These are phyloP conservation scores for Myrmecophaga tridactyla DNA, from an alignment of 2,113 vertebrate genomes.

Conservation along the genomic window DNA sequence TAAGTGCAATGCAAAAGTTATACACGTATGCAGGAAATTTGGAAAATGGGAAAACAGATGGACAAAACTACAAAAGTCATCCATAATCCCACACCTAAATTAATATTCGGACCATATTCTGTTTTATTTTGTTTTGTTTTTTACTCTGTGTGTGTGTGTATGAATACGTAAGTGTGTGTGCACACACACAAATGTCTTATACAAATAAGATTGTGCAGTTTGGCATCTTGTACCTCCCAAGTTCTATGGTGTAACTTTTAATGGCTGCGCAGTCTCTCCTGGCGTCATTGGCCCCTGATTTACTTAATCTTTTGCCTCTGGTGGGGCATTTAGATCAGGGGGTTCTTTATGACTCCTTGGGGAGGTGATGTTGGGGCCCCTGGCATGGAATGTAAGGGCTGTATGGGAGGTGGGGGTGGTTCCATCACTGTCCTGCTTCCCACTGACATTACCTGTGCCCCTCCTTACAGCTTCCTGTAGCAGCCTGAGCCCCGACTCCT, in stretches of 20 bases:
- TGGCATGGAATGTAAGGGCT: neutral
- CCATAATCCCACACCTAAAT: neutral
- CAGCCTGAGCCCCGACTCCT: neutral
- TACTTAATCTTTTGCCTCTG: neutral
- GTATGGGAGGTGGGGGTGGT: neutral
- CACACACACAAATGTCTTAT: neutral
- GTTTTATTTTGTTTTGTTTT: neutral
- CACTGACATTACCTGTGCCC: neutral
- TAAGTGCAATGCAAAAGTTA: neutral
- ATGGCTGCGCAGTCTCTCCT: neutral
- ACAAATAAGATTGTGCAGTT: neutral
- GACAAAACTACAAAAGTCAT: neutral
- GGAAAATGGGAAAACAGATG: neutral
- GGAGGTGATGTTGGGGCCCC: neutral
- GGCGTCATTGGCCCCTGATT: neutral
- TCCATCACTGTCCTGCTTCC: fast-evolving
- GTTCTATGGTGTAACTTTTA: neutral
- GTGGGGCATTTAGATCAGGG: neutral
- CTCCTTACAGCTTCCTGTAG: fast-evolving
- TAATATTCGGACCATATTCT: neutral
- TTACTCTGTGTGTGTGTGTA: neutral
- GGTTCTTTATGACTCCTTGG: neutral
- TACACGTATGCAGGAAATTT: neutral
- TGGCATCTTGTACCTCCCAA: neutral
- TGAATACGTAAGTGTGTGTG: neutral